Percentiles rank a stretch among this genome's conserved stretches.
Conservation (phyloP, 1,140 invertebrate species). For the Hycleus cichorii region DNA sequence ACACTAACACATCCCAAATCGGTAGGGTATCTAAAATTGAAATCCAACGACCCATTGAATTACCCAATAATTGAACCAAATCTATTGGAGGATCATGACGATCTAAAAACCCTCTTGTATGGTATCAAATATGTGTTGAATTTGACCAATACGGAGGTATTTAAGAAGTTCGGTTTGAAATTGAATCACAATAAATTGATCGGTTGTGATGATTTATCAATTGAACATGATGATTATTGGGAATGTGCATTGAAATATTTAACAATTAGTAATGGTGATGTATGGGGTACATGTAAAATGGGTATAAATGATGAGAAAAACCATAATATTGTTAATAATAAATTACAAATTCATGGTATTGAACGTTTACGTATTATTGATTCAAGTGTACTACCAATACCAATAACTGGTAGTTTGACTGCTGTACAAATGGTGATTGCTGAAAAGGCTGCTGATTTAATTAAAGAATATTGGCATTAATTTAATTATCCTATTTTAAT, state of each 20-base stretch:
- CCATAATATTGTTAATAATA: slow-evolving; percentile 51
- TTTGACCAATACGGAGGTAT: slow-evolving; percentile 21
- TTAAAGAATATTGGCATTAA: slow-evolving; percentile 52
- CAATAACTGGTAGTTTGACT: slow-evolving; percentile 65
- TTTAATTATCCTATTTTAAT: not conserved
- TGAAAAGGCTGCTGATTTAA: slow-evolving; percentile 77
- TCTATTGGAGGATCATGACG: slow-evolving; percentile 51
- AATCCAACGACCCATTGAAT: slow-evolving; percentile 62
- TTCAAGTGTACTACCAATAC: slow-evolving; percentile 64
- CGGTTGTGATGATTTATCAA: slow-evolving; percentile 21
- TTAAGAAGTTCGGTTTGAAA: slow-evolving; percentile 17
- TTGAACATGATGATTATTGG: slow-evolving; percentile 31
- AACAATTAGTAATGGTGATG: slow-evolving; percentile 46
- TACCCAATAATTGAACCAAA: slow-evolving; percentile 57
- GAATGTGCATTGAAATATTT: slow-evolving; percentile 43
- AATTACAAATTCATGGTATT: slow-evolving; percentile 45
- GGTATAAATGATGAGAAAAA: slow-evolving; percentile 45
- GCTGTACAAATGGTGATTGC: slow-evolving; percentile 76
- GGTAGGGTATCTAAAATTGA: slow-evolving; percentile 57
- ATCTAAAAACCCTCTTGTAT: slow-evolving; percentile 26
- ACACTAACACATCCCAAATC: slow-evolving; percentile 70
- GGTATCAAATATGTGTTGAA: slow-evolving; percentile 22
- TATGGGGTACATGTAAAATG: slow-evolving; percentile 56
- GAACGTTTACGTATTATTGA: slow-evolving; percentile 62
- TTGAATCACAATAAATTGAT: slow-evolving; percentile 17